Evolutionary conservation across 2,113 vertebrate genomes (phyloP).

Genomic region (Sylvilagus bachmani): DNA sequence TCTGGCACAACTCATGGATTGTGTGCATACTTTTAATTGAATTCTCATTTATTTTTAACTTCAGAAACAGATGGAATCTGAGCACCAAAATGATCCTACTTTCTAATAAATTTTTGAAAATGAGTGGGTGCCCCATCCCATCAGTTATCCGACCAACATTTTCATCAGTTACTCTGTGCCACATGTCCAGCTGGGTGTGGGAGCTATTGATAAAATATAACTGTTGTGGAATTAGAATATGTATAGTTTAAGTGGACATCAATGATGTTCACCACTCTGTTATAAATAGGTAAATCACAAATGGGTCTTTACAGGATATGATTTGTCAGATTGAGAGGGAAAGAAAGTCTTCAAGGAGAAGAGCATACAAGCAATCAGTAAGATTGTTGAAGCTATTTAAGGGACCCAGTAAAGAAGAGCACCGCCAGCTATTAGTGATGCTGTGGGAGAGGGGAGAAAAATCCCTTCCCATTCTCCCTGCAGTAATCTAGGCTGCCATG

Average conservation of each 20-base stretch:
- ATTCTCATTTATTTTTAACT: slow-evolving; percentile 76
- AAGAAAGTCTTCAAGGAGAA: not conserved
- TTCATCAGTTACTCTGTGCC: not conserved
- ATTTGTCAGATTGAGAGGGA: not conserved
- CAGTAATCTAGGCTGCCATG: not conserved
- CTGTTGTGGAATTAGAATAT: not conserved
- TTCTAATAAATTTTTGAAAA: slow-evolving; percentile 56
- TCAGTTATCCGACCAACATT: slow-evolving; percentile 39
- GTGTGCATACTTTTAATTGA: slow-evolving; percentile 57
- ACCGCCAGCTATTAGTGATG: not conserved
- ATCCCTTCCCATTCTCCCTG: not conserved
- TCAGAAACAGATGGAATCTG: slow-evolving; percentile 62
- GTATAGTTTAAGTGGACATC: not conserved
- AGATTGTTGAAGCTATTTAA: not conserved
- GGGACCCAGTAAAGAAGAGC: not conserved
- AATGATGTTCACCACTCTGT: not conserved
- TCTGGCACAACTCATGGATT: slow-evolving; percentile 42
- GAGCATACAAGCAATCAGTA: not conserved
- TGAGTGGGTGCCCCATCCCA: not conserved
- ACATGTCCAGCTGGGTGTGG: not conserved
- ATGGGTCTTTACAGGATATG: not conserved
- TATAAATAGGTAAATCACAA: not conserved
- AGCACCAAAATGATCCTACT: slow-evolving; percentile 51
- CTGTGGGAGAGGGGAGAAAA: not conserved
- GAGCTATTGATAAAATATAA: not conserved